phyloP scores from a whole-genome alignment of 2,113 vertebrate genomes.

The Spheniscus mendiculus region DNA sequence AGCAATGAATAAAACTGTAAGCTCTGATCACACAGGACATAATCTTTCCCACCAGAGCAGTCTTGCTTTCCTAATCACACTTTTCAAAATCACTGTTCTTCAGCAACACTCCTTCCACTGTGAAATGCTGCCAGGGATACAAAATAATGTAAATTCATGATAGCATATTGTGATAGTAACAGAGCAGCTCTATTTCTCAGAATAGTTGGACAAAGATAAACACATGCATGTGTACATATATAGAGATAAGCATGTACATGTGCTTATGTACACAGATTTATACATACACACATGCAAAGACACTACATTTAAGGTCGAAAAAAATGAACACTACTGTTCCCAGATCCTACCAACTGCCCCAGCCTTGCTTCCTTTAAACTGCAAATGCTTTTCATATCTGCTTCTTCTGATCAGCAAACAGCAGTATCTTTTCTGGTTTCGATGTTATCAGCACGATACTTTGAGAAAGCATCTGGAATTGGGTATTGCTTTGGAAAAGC shows the following conservation, averaged over 20 bases:
- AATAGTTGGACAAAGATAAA: background rate
- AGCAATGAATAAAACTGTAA: conserved; percentile 26
- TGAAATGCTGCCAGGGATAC: background rate
- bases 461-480: background rate
- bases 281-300: background rate
- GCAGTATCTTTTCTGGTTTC: background rate
- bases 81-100: background rate
- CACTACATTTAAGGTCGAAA: background rate
- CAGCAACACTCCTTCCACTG: background rate
- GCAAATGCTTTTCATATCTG: background rate
- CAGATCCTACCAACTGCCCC: background rate
- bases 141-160: background rate
- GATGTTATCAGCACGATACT: background rate
- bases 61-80: conserved; percentile 15
- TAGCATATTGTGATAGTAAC: background rate
- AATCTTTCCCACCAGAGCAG: conserved; percentile 28
- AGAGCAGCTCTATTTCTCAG: background rate
- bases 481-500: background rate
- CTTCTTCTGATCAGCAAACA: background rate
- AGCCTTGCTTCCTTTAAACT: background rate
- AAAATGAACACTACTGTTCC: background rate
- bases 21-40: conserved; percentile 18
- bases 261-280: background rate
- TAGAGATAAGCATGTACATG: background rate
- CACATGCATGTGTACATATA: background rate